Evolutionary conservation across 2,113 vertebrate species (phyloP).

Genomic region (Dunckerocampus dactyliophorus): DNA sequence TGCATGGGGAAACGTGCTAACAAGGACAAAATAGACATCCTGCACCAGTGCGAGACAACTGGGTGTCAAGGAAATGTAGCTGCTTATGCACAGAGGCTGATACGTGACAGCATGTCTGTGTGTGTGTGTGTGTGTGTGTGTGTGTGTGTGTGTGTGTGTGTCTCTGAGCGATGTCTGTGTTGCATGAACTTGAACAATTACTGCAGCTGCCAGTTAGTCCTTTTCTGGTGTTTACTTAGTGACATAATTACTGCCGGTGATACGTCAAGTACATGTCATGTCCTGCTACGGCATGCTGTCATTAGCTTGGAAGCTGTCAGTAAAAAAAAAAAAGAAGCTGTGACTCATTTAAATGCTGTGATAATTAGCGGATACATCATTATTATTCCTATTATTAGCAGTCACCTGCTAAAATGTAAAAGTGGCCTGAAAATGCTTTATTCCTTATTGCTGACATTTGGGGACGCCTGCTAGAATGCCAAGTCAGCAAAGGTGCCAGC

Average conservation of each 20-base stretch:
- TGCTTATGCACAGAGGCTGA: neutral
- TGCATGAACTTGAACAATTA: slow-evolving; percentile 42
- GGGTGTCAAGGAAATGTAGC: neutral
- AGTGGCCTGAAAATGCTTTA: too few species aligned
- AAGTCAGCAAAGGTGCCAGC: slow-evolving; percentile 19
- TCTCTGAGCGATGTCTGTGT: slow-evolving; percentile 7
- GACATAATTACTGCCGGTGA: slow-evolving; percentile 55
- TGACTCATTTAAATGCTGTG: slow-evolving; percentile 44
- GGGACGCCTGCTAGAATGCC: slow-evolving; percentile 26
- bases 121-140: slow-evolving; percentile 13
- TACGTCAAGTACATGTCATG: slow-evolving; percentile 32
- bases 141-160: slow-evolving; percentile 9
- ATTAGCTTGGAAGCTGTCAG: slow-evolving; percentile 61
- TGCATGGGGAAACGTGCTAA: too few species aligned
- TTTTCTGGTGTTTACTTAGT: slow-evolving; percentile 51
- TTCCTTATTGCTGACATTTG: slow-evolving; percentile 50
- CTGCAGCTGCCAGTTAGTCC: slow-evolving; percentile 29
- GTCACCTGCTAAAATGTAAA: slow-evolving; percentile 6
- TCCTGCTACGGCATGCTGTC: slow-evolving; percentile 47
- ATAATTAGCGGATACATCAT: slow-evolving; percentile 43
- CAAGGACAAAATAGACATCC: neutral
- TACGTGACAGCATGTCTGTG: slow-evolving; percentile 2
- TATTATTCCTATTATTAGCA: slow-evolving; percentile 13
- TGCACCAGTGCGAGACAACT: neutral
- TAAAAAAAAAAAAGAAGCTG: too few species aligned